Base-by-base conservation (phyloP, 2,888 invertebrate genomes). In the Nemurella pictetii region DNA sequence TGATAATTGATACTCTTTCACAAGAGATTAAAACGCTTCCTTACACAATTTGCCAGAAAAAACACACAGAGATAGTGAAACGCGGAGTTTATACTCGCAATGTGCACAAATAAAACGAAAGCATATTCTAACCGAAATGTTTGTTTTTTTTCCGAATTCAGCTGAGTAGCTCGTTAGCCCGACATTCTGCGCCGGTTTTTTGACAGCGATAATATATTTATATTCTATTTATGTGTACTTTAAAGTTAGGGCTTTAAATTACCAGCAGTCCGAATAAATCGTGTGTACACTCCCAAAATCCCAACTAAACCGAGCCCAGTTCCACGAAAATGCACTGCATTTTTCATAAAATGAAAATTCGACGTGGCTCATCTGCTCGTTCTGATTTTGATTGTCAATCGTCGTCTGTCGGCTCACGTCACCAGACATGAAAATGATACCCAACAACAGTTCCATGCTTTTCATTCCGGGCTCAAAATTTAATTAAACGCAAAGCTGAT, bases 381-480 rank as follows among this genome's bases (percentile, higher is more conserved):
- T 55, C 20, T 7, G 55, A 12, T n/a, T 55, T 55, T 55, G 55
- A 55, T 55, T 55, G 55, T 12, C 55, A 55, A 55, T 55, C 55
- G 55, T 55, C 55, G 20, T 20, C 55, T 55, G 20, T 2, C 78
- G 30, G 78, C 15, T 15, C 78, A 78, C 78, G 78, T 28, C 26
- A 78, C 30, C 20, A 29, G n/a, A n/a, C 78, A 30, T 29, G 5
- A 78, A 78, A 78, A 78, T 78, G 30, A 15, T 78, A 78, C 55
- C 55, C 9, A 7, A 12, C 35, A 12, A 55, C 55, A 20, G 55
- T 55, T 55, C 55, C 20, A 20, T 55, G 55, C 55, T 55, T 55
- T 55, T 55, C 9, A 55, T 55, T 20, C 55, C 55, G 1, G 5
- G 15, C 55, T 12, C 20, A 20, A 55, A 55, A 55, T 1, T 20